Percentiles rank a stretch among this genome's conserved stretches.
Conservation (phyloP, 2,113 vertebrate species). For the Cottus gobio region DNA sequence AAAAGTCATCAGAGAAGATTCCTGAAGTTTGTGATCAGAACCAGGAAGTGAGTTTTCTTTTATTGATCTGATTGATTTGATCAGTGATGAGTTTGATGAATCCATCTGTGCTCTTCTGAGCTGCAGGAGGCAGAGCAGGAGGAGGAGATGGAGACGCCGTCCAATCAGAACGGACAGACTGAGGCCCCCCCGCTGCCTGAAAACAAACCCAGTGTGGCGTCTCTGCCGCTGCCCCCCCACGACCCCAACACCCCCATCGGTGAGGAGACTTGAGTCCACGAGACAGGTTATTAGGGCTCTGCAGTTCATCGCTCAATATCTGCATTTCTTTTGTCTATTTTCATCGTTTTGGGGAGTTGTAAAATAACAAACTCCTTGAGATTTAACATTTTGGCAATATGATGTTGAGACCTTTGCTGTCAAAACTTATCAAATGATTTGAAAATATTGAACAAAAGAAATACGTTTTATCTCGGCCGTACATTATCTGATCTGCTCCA, state of each 20-base stretch:
- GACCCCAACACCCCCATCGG: slow-evolving; percentile 91
- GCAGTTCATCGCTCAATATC: no score
- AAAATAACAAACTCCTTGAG: no score
- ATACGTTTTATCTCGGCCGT: no score
- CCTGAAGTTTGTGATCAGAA: slow-evolving; percentile 16
- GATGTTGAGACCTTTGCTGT: no score
- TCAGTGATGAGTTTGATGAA: background rate
- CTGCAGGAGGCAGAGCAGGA: slow-evolving; percentile 10
- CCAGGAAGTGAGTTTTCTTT: slow-evolving; percentile 15
- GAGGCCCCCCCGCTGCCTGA: slow-evolving; percentile 38
- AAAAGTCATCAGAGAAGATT: background rate
- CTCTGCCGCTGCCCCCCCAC: slow-evolving; percentile 84
- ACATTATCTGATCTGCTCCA: no score
- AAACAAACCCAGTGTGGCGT: slow-evolving; percentile 44
- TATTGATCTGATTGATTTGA: background rate
- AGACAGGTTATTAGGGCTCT: no score
- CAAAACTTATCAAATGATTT: no score
- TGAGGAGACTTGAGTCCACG: slow-evolving; percentile 74
- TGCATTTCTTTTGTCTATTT: no score
- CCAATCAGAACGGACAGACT: slow-evolving; percentile 15
- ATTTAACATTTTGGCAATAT: no score
- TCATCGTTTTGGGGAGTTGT: no score
- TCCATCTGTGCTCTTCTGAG: background rate
- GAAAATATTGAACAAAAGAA: no score
- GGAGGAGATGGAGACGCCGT: background rate